These are phyloP conservation scores for Gnathonemus longibarbis DNA, from an alignment of 2,113 vertebrate species.

Conservation along the genomic window DNA sequence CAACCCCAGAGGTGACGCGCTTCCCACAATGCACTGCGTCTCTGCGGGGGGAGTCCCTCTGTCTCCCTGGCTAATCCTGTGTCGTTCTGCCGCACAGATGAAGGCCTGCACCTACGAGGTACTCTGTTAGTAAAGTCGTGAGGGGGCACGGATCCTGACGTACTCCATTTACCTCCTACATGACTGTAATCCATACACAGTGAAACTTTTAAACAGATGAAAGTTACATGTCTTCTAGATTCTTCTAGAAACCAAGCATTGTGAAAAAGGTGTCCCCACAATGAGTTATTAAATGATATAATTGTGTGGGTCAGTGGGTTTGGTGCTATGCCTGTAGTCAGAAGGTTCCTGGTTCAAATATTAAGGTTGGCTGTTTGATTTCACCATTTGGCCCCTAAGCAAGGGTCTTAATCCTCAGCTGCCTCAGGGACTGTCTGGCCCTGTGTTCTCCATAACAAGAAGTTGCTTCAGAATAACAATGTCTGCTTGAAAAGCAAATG, in stretches of 20 bases:
- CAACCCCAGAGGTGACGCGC: not conserved
- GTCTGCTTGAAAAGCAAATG: not conserved
- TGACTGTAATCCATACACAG: not conserved
- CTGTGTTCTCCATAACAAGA: not conserved
- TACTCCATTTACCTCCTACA: not conserved
- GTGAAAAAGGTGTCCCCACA: not conserved
- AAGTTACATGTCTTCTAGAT: not conserved
- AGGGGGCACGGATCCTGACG: not conserved
- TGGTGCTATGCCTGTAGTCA: not conserved
- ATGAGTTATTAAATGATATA: not conserved
- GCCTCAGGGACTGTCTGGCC: not conserved
- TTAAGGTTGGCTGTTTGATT: not conserved
- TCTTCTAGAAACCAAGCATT: not conserved
- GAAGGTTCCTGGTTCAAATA: not conserved
- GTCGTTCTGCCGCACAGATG: not conserved
- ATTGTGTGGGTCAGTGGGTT: not conserved
- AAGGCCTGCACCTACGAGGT: not conserved
- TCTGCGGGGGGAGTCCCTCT: not conserved
- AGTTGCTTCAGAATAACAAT: not conserved
- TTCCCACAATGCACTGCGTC: slow-evolving; percentile 3
- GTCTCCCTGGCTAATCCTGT: not conserved
- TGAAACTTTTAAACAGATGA: not conserved
- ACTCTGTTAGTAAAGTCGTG: not conserved
- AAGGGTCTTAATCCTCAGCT: not conserved
- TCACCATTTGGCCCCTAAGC: not conserved